Evolutionary conservation across 2,888 invertebrate species (phyloP), one percentile per base, ranked within the genome.

Genomic region (Tipula unca): DNA sequence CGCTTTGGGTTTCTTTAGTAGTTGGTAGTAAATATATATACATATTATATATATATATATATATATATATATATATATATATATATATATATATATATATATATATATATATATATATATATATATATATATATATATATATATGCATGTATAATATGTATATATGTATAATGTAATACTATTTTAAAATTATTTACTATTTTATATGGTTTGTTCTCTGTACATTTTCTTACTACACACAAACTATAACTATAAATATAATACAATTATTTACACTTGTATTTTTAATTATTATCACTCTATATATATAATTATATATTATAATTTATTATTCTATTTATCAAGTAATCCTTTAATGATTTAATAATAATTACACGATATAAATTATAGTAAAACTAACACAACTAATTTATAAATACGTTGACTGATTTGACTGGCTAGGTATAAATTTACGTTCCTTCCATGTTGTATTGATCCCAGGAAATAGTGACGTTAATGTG

Each of bases 401-500:
- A 17, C 25, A 25, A 69, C 69, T 83, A 83, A 83, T 32, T 35
- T 83, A 83, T 35, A 83, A 83, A 83, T 83, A 83, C n/a, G 83
- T 83, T 83, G 83, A 83, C 35, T 83, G 83, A 29, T 29, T 13
- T 32, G n/a, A n/a, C n/a, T 35, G 83, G 29, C 83, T 35, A 83
- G 29, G n/a, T 17, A 32, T n/a, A 32, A 83, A 17, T 32, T 29
- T 17, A 17, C 83, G 4, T 8, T 14, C 2, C n/a, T 83, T 83
- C 17, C 14, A 83, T 17, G n/a, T 83, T 32, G 14, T 83, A 29
- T 83, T 17, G 6, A 83, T 5, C 17, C 89, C 90, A 0, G 90
- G 90, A 32, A 89, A 90, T 84, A 90, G 89, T 39, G 86, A 89
- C 25, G 88, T 88, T 32, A 88, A 87, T 69, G 89, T 89, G 85